A percentile compares a stretch with the other conserved stretches of the same genome.
These are phyloP conservation scores for Myrmecophaga tridactyla DNA, from an alignment of 2,113 vertebrate genomes.

Conservation along the genomic window DNA sequence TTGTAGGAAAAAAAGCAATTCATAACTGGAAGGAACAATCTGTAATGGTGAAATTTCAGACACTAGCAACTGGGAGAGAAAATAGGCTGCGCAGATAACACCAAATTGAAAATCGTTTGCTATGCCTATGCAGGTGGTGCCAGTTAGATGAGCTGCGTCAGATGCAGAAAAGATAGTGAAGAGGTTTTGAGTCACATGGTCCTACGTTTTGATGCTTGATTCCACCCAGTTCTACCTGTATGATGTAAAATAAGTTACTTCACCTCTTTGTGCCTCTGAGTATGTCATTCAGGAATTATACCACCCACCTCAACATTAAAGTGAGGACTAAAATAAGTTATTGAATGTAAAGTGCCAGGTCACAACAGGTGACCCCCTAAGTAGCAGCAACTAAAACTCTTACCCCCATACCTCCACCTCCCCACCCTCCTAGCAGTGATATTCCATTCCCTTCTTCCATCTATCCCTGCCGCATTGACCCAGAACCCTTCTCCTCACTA, in stretches of 20 bases:
- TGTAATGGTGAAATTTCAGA: not conserved
- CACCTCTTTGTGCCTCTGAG: not conserved
- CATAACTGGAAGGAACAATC: not conserved
- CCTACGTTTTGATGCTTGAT: not conserved
- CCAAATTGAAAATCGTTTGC: not conserved
- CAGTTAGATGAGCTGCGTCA: not conserved
- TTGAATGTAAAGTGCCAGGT: not conserved
- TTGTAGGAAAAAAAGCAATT: not conserved
- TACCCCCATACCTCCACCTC: not conserved
- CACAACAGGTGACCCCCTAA: not conserved
- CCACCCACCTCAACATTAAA: not conserved
- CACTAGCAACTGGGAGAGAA: too few species aligned
- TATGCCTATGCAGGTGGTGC: not conserved
- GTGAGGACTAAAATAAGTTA: not conserved
- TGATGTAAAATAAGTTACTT: not conserved
- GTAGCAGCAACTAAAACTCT: not conserved
- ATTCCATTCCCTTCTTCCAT: not conserved
- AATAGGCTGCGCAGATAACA: not conserved
- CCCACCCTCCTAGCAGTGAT: not conserved
- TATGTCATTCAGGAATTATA: not conserved
- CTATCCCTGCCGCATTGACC: not conserved
- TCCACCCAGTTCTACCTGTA: not conserved
- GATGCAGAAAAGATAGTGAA: not conserved
- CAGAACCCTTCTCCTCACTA: not conserved
- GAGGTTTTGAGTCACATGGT: not conserved